Evolutionary conservation across 1,140 invertebrate species (phyloP), one percentile per base, ranked within the genome.

Genomic region (Cotesia vestalis): DNA sequence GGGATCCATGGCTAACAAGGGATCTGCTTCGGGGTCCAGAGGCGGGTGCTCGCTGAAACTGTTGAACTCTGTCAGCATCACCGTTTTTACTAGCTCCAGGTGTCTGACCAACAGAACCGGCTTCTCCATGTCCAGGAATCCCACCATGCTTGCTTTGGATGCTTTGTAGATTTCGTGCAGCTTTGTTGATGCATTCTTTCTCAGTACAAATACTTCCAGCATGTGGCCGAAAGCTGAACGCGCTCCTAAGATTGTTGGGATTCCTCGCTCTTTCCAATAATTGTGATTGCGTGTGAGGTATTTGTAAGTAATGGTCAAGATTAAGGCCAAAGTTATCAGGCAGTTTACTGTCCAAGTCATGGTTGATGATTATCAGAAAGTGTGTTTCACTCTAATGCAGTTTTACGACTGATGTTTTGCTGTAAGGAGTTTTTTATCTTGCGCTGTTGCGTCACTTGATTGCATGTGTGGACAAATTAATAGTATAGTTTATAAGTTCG

Each of bases 31-130:
- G 4, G 72, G 61, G 17, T 76, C 38, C 5, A 80, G 1, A 4
- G 36, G n/a, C 14, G 73, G 72, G 1, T 77, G 27, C 5, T 73
- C 11, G 75, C 76, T n/a, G 27, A 82, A 61, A 46, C 71, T 0
- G 4, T 20, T n/a, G 27, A 86, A 87, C 36, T 85, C 80, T 8
- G 79, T 83, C 4, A 83, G 77, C 0, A 86, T 11, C 0, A 86
- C 74, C 9, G 52, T 80, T 62, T 84, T 82, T 0, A 86, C 73
- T 0, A 86, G 27, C 69, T 84, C 79, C 3, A 80, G 81, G 66
- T 86, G 82, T 5, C 80, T 75, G 0, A 85, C 5, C 6, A 87
- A 12, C 3, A 87, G 66, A 4, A 69, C 61, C 0, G 83, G 83
- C 0, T 40, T 75, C 9, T 52, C 69, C 27, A 82, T 75, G 4